Base-by-base conservation (phyloP, 2,797 vertebrate genomes). In the Tapirus indicus region DNA sequence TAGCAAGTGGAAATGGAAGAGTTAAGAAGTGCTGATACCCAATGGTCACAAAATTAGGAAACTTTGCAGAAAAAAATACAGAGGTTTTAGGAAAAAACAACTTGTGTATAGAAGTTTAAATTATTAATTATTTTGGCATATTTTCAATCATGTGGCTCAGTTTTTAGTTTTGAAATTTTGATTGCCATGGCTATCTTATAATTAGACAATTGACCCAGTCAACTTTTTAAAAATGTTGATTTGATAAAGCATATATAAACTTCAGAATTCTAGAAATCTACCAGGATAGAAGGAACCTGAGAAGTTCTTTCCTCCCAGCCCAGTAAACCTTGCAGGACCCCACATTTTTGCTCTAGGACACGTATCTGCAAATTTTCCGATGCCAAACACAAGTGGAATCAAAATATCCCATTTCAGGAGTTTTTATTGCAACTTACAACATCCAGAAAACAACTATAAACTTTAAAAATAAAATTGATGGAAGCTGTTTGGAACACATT, bases 141-240 rank as follows among this genome's bases (percentile, higher is more conserved):
- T 68, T 72, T 5, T 86, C 38, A 69, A 6, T 77, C 18, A 58
- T 62, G 21, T 58, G n/a, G n/a, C 38, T 94, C 17, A 69, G n/a
- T 1, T 77, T 8, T 91, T 88, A 64, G 12, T 75, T 95, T 78
- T 95, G 29, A 71, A 49, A 62, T 88, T 86, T 79, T 35, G 13
- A 29, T 83, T 94, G n/a, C 7, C 16, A 25, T 86, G 17, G 35
- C 29, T 79, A 25, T 11, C 60, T 75, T 18, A 25, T 72, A 80
- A 72, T 85, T 14, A 79, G n/a, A 95, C 78, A 79, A 82, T 68
- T 66, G 85, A 54, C 21, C 13, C 8, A 52, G 20, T 75, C 20
- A 58, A 17, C 5, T 64, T 69, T 72, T 56, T 52, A 83, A 93
- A 75, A 85, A 44, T 60, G 9, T 13, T 78, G 17, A 71, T 80